Evolutionary conservation across 1,140 invertebrate species (phyloP).

Genomic region (Caenorhabditis elegans): WBcel235 BX284602.5:9332501-9333000

Average conservation of each 20-base stretch:
- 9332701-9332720: slow-evolving; percentile 55
- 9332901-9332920: slow-evolving; percentile 62
- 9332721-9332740: slow-evolving; percentile 56
- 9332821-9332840: slow-evolving; percentile 53
- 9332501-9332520: slow-evolving; percentile 46
- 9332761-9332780: too few species aligned
- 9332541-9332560: slow-evolving; percentile 59
- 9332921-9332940: slow-evolving; percentile 59
- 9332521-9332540: slow-evolving; percentile 57
- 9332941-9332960: slow-evolving; percentile 55
- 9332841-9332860: slow-evolving; percentile 53
- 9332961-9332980: not conserved
- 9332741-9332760: slow-evolving; percentile 51
- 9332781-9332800: too few species aligned
- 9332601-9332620: slow-evolving; percentile 62
- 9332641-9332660: slow-evolving; percentile 49
- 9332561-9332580: slow-evolving; percentile 44
- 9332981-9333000: not conserved
- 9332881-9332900: slow-evolving; percentile 57
- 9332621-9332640: slow-evolving; percentile 58
- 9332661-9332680: slow-evolving; percentile 55
- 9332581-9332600: slow-evolving; percentile 51
- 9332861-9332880: slow-evolving; percentile 61
- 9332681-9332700: slow-evolving; percentile 51
- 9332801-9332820: slow-evolving; percentile 57